Evolutionary conservation across 2,888 invertebrate genomes (phyloP), one percentile per base, ranked within the genome.

Genomic region (Sycophila texana): DNA sequence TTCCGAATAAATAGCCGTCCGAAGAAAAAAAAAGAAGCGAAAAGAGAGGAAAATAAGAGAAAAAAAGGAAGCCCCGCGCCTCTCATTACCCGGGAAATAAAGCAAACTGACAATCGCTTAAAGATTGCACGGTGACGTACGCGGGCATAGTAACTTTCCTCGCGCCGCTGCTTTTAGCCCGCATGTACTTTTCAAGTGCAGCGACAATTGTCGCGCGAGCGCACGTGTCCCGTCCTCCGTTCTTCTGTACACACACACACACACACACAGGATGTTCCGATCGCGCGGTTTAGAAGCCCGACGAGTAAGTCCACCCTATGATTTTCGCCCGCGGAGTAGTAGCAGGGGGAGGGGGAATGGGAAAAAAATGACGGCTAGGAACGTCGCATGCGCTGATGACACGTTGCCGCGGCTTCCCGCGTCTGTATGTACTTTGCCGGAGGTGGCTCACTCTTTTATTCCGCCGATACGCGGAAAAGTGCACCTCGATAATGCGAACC

Each of bases 131-230:
- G 75, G 75, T 82, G 82, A 82, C 67, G 68, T n/a, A 61, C 13
- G 61, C 83, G 80, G 83, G 81, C 81, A 3, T 26, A 73, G 68
- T 57, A 84, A 83, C 82, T 82, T 83, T 83, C 58, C 53, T 77
- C 81, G 60, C 65, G 30, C 12, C 39, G 55, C 30, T 58, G 53
- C 49, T 57, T 55, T 39, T 39, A 39, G 39, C 39, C 39, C 63
- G n/a, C 26, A 26, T 20, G 49, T 58, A 57, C 47, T 75, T 67
- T 60, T 39, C 70, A 57, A 55, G 26, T 14, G 22, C 26, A 60
- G 26, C 39, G 39, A 4, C 60, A 60, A 60, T 60, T 22, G 22
- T 60, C 22, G 60, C 60, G 60, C 60, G 26, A 12, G 16, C 22
- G 26, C 26, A 60, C 60, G 26, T 60, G 26, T 60, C 60, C 14